Evolutionary conservation across 2,113 vertebrate genomes (phyloP), one percentile per base, ranked within the genome.

Genomic region (Laticauda laticaudata): DNA sequence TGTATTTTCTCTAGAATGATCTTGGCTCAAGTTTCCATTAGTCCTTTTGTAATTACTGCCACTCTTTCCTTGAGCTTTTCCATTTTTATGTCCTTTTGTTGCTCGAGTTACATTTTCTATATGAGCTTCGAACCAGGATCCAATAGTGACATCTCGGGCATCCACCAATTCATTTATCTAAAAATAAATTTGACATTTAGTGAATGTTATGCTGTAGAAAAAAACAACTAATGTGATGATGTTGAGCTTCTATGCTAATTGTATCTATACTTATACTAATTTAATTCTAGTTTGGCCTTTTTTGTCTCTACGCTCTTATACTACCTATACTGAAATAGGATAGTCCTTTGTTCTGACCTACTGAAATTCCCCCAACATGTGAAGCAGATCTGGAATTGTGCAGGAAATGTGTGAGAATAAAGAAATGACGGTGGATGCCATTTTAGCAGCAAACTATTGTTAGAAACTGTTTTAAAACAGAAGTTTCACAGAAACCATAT

Each of bases 151-250:
- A 96, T 99, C 99, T 96, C 99, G 98, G 94, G 98, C 99, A 98
- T 99, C 99, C 97, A 99, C 99, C 97, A 99, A 97, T 97, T 99
- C 99, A 12, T 99, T 99, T 96, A 99, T 99, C 99, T 99, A 97
- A 94, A 97, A 97, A 81, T 20, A 94, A 97, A 95, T 96, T 95
- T 92, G 91, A 94, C 92, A 97, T 97, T 96, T 23, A 97, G 94
- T 96, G 94, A 94, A 96, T 51, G 5, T 5, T 95, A 93, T 81
- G 89, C 59, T 88, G 56, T 89, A 75, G 81, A 69, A 48, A 8
- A n/a, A 45, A 4, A 91, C 39, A 90, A 88, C 4, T 90, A 54
- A 89, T 51, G 53, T 64, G 43, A 88, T 21, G 24, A 51, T 54
- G 14, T n/a, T n/a, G 51, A 61, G 56, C 61, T 87, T 81, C 29